Evolutionary conservation across 1,140 invertebrate species (phyloP), one percentile per base, ranked within the genome.

Genomic region (Lepidostoma basale): DNA sequence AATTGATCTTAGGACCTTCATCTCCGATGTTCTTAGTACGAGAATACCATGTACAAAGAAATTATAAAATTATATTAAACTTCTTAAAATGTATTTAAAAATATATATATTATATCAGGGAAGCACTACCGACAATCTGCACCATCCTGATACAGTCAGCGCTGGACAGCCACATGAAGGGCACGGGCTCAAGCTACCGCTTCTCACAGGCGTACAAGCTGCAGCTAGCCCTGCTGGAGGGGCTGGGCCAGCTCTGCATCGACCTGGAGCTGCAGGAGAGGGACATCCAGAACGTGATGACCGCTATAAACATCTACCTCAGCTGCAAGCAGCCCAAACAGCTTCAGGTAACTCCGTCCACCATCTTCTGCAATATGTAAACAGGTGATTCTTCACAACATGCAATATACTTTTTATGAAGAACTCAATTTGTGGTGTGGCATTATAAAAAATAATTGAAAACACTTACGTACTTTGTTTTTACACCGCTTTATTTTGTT

Each of bases 131-230:
- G 9, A 71, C 77, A 9, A 72, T 90, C 18, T 83, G 83, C 54
- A 74, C 79, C 40, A 82, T 84, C 62, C 77, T 91, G 10, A 70
- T 64, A 2, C 80, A 80, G 42, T 81, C 84, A 6, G 73, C 84
- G 0, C 77, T 76, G 30, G 79, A 85, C 73, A 90, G 88, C 76
- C 82, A 82, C 56, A 79, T 87, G 62, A 87, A 88, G 75, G 82
- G 86, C 74, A 77, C 76, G 2, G 81, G 81, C 1, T 80, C 81
- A 0, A 77, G 82, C n/a, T 90, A 89, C 76, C 81, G 86, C 67
- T 84, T 83, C 65, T 86, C 84, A 4, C 85, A 87, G 74, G 76
- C 76, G 2, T 90, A 84, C 76, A 85, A 85, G 75, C 77, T 90
- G 26, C 89, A 90, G 75, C 69, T 77, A n/a, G 74, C 77, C 22